Evolutionary conservation across 2,888 invertebrate species (phyloP).

Genomic region (Ommatoiulus sabulosus): DNA sequence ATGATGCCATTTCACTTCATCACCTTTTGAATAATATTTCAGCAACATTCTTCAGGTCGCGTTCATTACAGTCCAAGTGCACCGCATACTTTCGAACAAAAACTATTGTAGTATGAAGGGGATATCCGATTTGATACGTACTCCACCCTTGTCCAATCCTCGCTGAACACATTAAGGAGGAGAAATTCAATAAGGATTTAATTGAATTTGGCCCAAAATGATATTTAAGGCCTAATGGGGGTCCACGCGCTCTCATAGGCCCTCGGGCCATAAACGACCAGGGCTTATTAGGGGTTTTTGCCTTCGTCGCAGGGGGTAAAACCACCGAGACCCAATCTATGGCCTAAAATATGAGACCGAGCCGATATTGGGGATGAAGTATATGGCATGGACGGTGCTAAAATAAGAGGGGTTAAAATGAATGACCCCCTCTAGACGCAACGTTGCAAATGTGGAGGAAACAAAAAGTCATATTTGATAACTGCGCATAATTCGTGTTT

Average conservation of each 20-base stretch:
- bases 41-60: neutral
- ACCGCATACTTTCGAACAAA: neutral
- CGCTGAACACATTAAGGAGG: constrained; percentile 5
- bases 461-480: constrained; percentile 40
- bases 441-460: neutral
- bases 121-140: constrained; percentile 18
- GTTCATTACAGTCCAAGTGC: neutral
- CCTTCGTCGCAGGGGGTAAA: constrained; percentile 47
- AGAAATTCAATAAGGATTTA: constrained; percentile 52
- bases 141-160: constrained; percentile 22
- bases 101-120: neutral
- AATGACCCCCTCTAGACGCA: constrained; percentile 25
- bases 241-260: neutral
- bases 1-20: neutral
- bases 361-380: constrained; percentile 39
- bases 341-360: constrained; percentile 39
- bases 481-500: constrained; percentile 36
- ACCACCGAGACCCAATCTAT: constrained; percentile 37
- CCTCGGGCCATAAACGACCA: constrained; percentile 14
- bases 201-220: constrained; percentile 51
- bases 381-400: constrained; percentile 38
- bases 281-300: constrained; percentile 48
- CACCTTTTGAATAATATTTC: neutral
- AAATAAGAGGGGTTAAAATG: constrained; percentile 36
- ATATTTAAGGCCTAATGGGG: constrained; percentile 48